Percentiles rank a stretch among this genome's conserved stretches.
These are phyloP conservation scores for Lasiommata megera DNA, from an alignment of 2,888 invertebrate genomes.

Conservation along the genomic window DNA sequence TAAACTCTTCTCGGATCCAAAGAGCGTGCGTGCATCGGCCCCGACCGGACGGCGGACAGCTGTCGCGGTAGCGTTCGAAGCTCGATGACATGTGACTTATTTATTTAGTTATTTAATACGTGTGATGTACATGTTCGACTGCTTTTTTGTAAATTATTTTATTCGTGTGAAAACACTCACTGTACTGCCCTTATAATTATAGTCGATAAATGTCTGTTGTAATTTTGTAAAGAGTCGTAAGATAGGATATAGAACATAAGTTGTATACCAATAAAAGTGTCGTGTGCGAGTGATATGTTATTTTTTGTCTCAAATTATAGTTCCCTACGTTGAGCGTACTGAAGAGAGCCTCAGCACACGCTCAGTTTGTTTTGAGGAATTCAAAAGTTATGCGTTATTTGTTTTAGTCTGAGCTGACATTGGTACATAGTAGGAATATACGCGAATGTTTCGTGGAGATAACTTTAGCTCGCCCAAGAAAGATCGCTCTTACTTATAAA, in stretches of 20 bases:
- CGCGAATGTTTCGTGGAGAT: too few species aligned
- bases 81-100: slow-evolving; percentile 75
- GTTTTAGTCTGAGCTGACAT: too few species aligned
- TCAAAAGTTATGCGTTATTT: too few species aligned
- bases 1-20: slow-evolving; percentile 79
- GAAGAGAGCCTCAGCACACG: too few species aligned
- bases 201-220: slow-evolving; percentile 77
- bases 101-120: slow-evolving; percentile 77
- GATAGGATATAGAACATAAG: slow-evolving; percentile 71
- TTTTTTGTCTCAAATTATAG: slow-evolving; percentile 37
- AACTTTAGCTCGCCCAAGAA: too few species aligned
- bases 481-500: too few species aligned
- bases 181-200: slow-evolving; percentile 65
- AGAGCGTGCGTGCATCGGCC: slow-evolving; percentile 77
- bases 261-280: slow-evolving; percentile 78
- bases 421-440: too few species aligned
- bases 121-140: slow-evolving; percentile 79
- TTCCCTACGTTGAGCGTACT: too few species aligned
- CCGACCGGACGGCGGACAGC: slow-evolving; percentile 60
- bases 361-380: too few species aligned
- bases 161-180: slow-evolving; percentile 74
- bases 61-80: slow-evolving; percentile 77
- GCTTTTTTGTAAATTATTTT: slow-evolving; percentile 80
- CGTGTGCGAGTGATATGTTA: slow-evolving; percentile 62
- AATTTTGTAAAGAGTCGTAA: slow-evolving; percentile 82